Conservation (phyloP, 2,113 vertebrate species). For the Xiphias gladius region DNA sequence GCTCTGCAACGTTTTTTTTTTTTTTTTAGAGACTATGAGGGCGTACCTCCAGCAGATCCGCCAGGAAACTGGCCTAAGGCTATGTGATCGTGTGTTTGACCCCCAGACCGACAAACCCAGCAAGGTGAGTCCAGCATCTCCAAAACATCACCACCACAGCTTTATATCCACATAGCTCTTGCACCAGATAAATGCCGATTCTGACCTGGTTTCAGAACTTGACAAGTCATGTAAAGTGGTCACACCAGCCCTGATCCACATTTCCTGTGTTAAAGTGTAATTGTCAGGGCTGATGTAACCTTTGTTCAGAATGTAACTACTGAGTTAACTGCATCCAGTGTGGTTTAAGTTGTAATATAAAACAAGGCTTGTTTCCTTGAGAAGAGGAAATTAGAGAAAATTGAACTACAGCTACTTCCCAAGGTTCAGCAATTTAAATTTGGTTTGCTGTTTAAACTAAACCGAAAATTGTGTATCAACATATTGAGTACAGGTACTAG, state of each 20-base stretch:
- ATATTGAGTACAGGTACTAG: background rate
- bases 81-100: conserved; percentile 98
- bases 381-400: background rate
- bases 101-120: conserved; percentile 98
- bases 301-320: background rate
- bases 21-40: conserved; percentile 92
- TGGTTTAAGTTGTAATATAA: background rate
- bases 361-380: background rate
- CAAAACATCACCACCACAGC: background rate
- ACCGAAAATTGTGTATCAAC: background rate
- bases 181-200: background rate
- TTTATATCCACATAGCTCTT: background rate
- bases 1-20: conserved; percentile 43
- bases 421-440: background rate
- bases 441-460: too few relatives aligned
- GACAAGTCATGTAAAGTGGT: background rate
- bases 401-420: background rate
- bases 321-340: background rate
- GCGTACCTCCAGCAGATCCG: conserved; percentile 97
- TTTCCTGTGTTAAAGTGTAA: background rate
- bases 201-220: background rate
- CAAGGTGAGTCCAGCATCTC: conserved; percentile 87
- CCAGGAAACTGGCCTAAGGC: conserved; percentile 95
- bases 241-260: background rate
- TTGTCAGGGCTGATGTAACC: background rate